These are phyloP conservation scores for Holotrichia oblita DNA, from an alignment of 1,140 invertebrate species.

Conservation along the genomic window DNA sequence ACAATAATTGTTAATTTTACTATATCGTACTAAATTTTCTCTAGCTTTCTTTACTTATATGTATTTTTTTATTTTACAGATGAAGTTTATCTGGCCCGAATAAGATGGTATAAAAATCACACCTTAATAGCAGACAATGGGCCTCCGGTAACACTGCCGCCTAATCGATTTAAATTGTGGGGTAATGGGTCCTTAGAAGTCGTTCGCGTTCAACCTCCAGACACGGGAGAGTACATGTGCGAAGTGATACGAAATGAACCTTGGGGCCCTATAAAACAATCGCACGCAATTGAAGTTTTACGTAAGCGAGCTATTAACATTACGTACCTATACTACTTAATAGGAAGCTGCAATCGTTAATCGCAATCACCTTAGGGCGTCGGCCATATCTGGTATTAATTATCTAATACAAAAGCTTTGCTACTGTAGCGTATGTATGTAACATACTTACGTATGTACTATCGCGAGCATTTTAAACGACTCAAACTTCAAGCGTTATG, in stretches of 20 bases:
- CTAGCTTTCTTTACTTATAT: too few relatives aligned
- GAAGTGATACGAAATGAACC: slow-evolving; percentile 69
- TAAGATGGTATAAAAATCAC: slow-evolving; percentile 70
- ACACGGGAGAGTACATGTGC: slow-evolving; percentile 80
- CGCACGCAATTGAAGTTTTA: slow-evolving; percentile 79
- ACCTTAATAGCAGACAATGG: slow-evolving; percentile 71
- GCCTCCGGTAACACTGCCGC: slow-evolving; percentile 61
- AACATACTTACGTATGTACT: too few relatives aligned
- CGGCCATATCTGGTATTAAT: not conserved
- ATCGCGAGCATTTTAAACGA: too few relatives aligned
- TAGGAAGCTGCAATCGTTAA: not conserved
- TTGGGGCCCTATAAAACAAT: slow-evolving; percentile 71
- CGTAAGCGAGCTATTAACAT: slow-evolving; percentile 65
- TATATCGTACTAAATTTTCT: too few relatives aligned
- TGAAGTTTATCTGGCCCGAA: slow-evolving; percentile 49
- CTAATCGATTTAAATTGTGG: slow-evolving; percentile 69
- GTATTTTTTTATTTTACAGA: slow-evolving; percentile 48
- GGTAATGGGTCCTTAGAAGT: slow-evolving; percentile 78
- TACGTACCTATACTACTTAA: not conserved
- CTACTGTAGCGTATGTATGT: not conserved
- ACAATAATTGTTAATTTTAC: too few relatives aligned
- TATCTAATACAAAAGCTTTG: not conserved
- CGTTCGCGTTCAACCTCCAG: slow-evolving; percentile 66
- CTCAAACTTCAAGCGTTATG: too few relatives aligned
- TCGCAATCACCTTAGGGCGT: not conserved